Conservation (phyloP, 2,113 vertebrate genomes). For the Oenanthe oenanthe region DNA sequence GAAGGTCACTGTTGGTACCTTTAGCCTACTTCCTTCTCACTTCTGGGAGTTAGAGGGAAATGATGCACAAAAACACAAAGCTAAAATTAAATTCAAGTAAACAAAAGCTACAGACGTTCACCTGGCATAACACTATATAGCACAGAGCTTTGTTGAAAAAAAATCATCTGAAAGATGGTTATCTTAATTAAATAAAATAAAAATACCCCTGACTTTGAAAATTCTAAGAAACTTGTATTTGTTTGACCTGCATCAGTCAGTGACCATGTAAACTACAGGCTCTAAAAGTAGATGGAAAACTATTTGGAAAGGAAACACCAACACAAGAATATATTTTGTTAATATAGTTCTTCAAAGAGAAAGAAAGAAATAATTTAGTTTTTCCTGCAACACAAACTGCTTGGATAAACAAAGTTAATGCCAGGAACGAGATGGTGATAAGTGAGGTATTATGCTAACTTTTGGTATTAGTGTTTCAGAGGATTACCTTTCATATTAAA, state of each 20-base stretch:
- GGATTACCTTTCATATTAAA: neutral
- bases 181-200: neutral
- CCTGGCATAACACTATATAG: neutral
- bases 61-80: neutral
- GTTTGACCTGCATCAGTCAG: neutral
- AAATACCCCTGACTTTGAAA: neutral
- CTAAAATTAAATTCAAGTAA: constrained; percentile 1
- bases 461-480: neutral
- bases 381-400: neutral
- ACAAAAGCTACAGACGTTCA: neutral
- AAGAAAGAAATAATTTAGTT: neutral
- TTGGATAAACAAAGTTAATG: neutral
- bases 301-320: neutral
- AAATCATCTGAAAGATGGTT: neutral
- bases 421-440: neutral
- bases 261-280: neutral
- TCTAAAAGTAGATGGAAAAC: neutral
- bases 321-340: neutral
- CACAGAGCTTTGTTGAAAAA: neutral
- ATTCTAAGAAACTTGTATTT: neutral
- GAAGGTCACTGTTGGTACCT: neutral
- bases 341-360: neutral
- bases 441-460: neutral
- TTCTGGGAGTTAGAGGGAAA: neutral
- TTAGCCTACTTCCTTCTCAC: neutral